Evolutionary conservation across 2,797 vertebrate species (phyloP).

Genomic region (Characodon lateralis): DNA sequence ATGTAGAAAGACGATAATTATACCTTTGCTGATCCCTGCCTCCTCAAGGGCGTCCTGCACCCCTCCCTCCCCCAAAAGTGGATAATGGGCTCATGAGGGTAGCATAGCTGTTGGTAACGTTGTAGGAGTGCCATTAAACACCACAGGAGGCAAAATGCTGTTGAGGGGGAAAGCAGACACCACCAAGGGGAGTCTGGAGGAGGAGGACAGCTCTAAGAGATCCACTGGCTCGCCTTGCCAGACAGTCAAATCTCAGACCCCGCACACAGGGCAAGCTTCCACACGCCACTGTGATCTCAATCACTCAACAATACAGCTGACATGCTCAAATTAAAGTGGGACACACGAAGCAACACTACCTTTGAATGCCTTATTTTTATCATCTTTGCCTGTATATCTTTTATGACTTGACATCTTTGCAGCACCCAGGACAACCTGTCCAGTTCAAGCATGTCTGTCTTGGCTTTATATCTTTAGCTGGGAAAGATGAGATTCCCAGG

Average conservation of each 20-base stretch:
- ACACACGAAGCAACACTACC: not conserved
- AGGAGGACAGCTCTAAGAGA: slow-evolving; percentile 72
- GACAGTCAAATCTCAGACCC: slow-evolving; percentile 69
- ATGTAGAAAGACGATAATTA: slow-evolving; percentile 40
- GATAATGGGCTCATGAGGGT: slow-evolving; percentile 2
- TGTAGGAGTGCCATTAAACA: slow-evolving; percentile 29
- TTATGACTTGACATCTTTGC: slow-evolving; percentile 12
- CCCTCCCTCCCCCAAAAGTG: slow-evolving; percentile 7
- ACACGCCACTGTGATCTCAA: slow-evolving; percentile 58
- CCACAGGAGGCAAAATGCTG: slow-evolving; percentile 43
- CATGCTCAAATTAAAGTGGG: slow-evolving; percentile 12
- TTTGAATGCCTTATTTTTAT: not conserved
- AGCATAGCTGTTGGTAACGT: slow-evolving; percentile 10
- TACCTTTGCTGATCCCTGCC: slow-evolving; percentile 14
- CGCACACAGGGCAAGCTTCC: slow-evolving; percentile 57
- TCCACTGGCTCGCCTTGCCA: slow-evolving; percentile 65
- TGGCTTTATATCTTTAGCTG: slow-evolving; percentile 39
- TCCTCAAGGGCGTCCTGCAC: slow-evolving; percentile 11
- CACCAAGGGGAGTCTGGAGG: slow-evolving; percentile 65
- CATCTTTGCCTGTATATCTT: not conserved
- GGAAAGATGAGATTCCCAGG: slow-evolving; percentile 67
- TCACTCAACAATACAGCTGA: slow-evolving; percentile 43
- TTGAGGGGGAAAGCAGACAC: slow-evolving; percentile 65
- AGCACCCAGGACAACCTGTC: slow-evolving; percentile 26
- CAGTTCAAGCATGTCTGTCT: slow-evolving; percentile 38